Evolutionary conservation across 2,113 vertebrate species (phyloP).

Genomic region (Chrysochloris asiatica): DNA sequence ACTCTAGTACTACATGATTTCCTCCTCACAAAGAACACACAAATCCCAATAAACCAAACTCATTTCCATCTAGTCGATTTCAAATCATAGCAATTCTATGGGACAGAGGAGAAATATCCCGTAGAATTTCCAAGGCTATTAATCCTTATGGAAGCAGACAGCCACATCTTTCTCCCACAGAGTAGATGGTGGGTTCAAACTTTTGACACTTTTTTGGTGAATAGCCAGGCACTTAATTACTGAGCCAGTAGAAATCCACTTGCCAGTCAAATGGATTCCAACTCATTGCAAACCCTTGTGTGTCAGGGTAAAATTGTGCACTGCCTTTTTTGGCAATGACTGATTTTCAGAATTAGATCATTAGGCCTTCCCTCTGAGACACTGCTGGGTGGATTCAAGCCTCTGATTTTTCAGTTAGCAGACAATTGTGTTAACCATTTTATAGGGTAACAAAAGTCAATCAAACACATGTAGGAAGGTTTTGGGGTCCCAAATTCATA

Average conservation of each 20-base stretch:
- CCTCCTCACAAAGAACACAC: too few species aligned
- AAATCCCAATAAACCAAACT: too few species aligned
- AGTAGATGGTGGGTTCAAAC: too few species aligned
- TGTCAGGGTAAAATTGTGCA: background rate
- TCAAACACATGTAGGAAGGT: background rate
- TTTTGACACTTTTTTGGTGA: too few species aligned
- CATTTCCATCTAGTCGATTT: too few species aligned
- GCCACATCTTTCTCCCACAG: too few species aligned
- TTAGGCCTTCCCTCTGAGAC: background rate
- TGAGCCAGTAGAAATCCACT: background rate
- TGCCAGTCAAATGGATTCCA: background rate
- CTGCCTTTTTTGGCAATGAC: background rate
- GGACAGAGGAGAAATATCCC: too few species aligned
- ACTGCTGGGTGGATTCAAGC: background rate
- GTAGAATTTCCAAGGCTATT: background rate
- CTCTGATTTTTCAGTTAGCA: background rate
- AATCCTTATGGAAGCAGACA: too few species aligned
- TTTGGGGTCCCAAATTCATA: background rate
- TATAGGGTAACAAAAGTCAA: background rate
- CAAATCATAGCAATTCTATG: too few species aligned
- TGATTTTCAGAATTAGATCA: background rate
- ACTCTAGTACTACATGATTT: fast-evolving
- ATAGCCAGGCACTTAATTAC: too few species aligned
- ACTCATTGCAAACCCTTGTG: background rate
- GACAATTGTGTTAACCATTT: background rate